Conservation (phyloP, 1,140 invertebrate species). For the Saxidomus purpurata region DNA sequence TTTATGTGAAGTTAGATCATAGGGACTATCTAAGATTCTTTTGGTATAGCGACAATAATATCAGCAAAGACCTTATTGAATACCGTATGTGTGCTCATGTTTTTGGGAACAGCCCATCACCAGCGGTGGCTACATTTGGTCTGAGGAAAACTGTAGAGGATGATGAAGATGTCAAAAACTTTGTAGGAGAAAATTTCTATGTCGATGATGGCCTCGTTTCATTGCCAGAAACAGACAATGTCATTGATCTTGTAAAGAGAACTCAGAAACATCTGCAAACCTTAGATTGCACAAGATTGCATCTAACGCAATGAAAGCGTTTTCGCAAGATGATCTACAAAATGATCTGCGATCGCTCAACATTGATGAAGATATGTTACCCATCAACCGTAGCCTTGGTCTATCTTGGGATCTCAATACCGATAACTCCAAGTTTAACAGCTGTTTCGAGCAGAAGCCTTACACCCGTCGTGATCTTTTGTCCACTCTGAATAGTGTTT, state of each 20-base stretch:
- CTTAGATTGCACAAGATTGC: constrained; percentile 63
- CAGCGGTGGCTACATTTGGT: constrained; percentile 38
- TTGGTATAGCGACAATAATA: constrained; percentile 45
- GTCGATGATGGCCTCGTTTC: constrained; percentile 65
- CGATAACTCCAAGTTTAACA: constrained; percentile 62
- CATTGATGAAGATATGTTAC: constrained; percentile 36
- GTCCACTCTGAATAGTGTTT: constrained; percentile 68
- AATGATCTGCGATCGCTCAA: constrained; percentile 37
- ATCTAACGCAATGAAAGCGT: constrained; percentile 62
- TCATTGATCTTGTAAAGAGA: constrained; percentile 31
- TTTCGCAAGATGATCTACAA: constrained; percentile 44
- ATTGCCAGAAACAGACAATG: not conserved
- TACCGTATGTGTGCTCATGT: constrained; percentile 49
- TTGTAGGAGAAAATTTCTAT: constrained; percentile 60
- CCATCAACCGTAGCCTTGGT: constrained; percentile 58
- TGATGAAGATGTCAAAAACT: constrained; percentile 6
- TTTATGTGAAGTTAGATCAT: constrained; percentile 8
- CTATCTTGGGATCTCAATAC: constrained; percentile 53
- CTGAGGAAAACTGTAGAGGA: constrained; percentile 47
- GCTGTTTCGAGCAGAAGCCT: constrained; percentile 23
- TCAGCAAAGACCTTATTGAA: constrained; percentile 9
- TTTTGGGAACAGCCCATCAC: constrained; percentile 52
- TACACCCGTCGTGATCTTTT: constrained; percentile 69
- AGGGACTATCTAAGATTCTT: constrained; percentile 14
- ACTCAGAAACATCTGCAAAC: constrained; percentile 38